Evolutionary conservation across 1,140 invertebrate genomes (phyloP).

Genomic region (Drosophila jambulina): DNA sequence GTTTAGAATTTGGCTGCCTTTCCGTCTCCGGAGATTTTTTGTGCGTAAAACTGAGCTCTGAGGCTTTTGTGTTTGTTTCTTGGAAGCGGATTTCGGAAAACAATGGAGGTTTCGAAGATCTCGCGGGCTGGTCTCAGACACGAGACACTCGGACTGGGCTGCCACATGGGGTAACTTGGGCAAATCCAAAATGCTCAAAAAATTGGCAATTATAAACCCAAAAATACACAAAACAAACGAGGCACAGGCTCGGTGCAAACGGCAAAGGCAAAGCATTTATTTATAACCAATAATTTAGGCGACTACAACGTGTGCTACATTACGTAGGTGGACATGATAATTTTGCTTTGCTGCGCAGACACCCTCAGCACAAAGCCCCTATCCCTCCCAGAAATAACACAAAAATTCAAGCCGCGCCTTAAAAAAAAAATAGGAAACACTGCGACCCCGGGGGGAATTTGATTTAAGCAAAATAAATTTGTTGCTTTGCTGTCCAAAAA

Average conservation of each 20-base stretch:
- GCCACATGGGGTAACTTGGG: constrained; percentile 18
- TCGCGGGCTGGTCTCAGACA: constrained; percentile 27
- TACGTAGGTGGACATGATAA: constrained; percentile 81
- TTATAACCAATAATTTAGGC: constrained; percentile 78
- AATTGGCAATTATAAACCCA: constrained; percentile 67
- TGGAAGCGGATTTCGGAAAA: constrained; percentile 47
- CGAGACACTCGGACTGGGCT: constrained; percentile 9
- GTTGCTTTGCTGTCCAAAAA: constrained; percentile 57
- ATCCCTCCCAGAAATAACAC: constrained; percentile 14
- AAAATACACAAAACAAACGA: constrained; percentile 71
- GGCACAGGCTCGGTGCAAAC: constrained; percentile 20
- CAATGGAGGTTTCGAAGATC: constrained; percentile 49
- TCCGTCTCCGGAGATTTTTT: constrained; percentile 38
- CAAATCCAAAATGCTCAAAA: constrained; percentile 16
- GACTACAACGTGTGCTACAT: constrained; percentile 67
- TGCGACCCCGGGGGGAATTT: constrained; percentile 61
- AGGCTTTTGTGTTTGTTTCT: constrained; percentile 46
- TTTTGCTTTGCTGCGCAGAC: constrained; percentile 62
- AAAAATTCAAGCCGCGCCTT: constrained; percentile 71
- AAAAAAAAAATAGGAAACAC: constrained; percentile 55
- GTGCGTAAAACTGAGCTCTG: constrained; percentile 57
- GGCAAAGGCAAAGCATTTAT: constrained; percentile 51
- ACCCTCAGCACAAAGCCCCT: constrained; percentile 44
- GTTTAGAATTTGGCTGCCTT: constrained; percentile 63
- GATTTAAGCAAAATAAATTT: constrained; percentile 81